A percentile compares a stretch with the other conserved stretches of the same genome.
phyloP scores from a whole-genome alignment of 1,140 invertebrate species.

The Sweltsa coloradensis region DNA sequence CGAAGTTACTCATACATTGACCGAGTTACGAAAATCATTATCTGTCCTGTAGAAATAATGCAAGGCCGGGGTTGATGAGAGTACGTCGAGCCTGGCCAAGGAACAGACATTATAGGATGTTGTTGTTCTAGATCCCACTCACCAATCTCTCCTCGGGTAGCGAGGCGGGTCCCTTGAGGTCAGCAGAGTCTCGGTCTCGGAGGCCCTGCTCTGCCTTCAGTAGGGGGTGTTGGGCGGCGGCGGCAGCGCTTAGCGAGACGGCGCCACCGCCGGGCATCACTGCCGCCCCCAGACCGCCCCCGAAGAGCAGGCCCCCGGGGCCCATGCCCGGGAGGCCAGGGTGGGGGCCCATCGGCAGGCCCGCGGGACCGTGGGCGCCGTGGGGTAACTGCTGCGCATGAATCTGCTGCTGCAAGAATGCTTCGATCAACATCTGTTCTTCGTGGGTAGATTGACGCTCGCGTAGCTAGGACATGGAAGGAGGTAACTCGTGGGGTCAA shows the following conservation, averaged over 20 bases:
- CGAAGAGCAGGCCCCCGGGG: constrained; percentile 15
- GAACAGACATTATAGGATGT: no score
- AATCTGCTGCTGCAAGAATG: constrained; percentile 44
- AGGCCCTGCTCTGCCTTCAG: constrained; percentile 18
- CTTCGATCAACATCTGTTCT: no score
- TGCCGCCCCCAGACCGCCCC: constrained; percentile 16
- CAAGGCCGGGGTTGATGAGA: no score
- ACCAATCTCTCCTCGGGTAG: constrained; percentile 31
- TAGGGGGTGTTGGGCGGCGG: constrained; percentile 16
- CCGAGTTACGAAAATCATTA: no score
- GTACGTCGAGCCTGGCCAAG: no score
- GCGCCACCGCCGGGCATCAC: constrained; percentile 29
- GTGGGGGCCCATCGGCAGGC: constrained; percentile 23
- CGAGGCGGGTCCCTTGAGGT: constrained; percentile 27
- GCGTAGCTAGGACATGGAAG: no score
- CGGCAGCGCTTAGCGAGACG: constrained; percentile 15
- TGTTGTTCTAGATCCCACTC: constrained; percentile 9
- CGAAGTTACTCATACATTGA: no score
- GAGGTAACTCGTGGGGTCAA: no score
- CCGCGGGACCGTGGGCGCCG: constrained; percentile 33
- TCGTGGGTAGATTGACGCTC: no score
- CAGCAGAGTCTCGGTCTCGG: constrained; percentile 19
- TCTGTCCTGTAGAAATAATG: no score
- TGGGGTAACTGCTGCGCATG: constrained; percentile 42
- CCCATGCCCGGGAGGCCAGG: constrained; percentile 11